Conservation (phyloP, 53 echinoderm and acorn worm genomes). For the Apostichopus leukothele region DNA sequence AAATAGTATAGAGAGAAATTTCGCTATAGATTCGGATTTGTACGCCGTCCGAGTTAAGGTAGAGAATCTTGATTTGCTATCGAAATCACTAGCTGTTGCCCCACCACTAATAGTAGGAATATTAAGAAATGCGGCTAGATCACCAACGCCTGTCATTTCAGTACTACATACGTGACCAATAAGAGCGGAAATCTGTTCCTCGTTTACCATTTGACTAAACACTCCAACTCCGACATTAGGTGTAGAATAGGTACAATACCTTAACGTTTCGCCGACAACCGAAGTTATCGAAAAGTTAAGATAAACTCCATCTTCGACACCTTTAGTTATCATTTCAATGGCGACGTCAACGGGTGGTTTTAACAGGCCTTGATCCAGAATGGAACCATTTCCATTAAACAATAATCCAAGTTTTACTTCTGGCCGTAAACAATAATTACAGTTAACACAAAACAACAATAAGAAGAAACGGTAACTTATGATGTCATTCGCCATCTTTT, state of each 20-base stretch:
- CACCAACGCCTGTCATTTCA: conserved; percentile 42
- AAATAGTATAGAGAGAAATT: conserved; percentile 46
- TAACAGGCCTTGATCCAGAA: conserved; percentile 34
- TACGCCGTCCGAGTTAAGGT: conserved; percentile 61
- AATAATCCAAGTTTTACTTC: conserved; percentile 27
- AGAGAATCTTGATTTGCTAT: conserved; percentile 40
- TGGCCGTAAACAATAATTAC: neutral
- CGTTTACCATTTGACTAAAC: neutral
- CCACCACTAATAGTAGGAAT: conserved; percentile 60
- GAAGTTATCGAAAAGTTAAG: conserved; percentile 45
- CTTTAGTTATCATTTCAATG: conserved; percentile 43
- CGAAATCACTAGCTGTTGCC: conserved; percentile 39
- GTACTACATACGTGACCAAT: conserved; percentile 59
- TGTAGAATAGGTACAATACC: conserved; percentile 44
- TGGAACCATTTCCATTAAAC: conserved; percentile 14
- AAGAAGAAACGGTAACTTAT: no score
- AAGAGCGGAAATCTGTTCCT: conserved; percentile 22
- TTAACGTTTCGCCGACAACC: conserved; percentile 11
- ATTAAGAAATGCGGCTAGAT: conserved; percentile 60
- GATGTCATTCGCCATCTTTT: no score
- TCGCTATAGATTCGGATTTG: conserved; percentile 35
- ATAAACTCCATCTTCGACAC: conserved; percentile 50
- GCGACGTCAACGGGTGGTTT: conserved; percentile 67
- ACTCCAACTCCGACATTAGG: conserved; percentile 44
- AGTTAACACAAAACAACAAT: no score